Evolutionary conservation across 2,888 invertebrate species (phyloP).

Genomic region (Cerastis rubricosa): DNA sequence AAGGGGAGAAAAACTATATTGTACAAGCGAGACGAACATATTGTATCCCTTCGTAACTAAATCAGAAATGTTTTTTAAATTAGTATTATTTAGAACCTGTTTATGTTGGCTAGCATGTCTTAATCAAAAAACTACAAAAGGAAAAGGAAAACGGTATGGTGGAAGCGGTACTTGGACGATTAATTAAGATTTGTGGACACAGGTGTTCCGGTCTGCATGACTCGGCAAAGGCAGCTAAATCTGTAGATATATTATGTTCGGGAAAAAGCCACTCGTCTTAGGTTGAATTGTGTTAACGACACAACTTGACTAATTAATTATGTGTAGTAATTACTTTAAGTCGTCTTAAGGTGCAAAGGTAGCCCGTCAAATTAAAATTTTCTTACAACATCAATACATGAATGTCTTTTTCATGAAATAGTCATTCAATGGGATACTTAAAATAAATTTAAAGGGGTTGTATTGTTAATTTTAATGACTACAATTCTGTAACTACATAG

Average conservation of each 20-base stretch:
- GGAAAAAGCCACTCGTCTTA: neutral
- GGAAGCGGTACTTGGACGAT: slow-evolving; percentile 20
- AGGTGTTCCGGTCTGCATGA: neutral
- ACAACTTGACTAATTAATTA: too few relatives aligned
- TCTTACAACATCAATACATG: too few relatives aligned
- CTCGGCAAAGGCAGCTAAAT: neutral
- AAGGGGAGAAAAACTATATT: too few relatives aligned
- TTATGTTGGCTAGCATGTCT: neutral
- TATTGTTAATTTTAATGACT: too few relatives aligned
- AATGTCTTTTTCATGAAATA: too few relatives aligned
- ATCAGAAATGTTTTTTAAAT: neutral
- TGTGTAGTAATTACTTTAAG: too few relatives aligned
- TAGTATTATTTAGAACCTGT: neutral
- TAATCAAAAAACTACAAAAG: slow-evolving; percentile 9
- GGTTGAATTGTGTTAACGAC: neutral
- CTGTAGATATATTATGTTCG: neutral
- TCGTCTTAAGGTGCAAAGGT: too few relatives aligned
- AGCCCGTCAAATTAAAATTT: too few relatives aligned
- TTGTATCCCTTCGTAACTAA: neutral
- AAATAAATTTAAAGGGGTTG: too few relatives aligned
- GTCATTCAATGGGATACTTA: too few relatives aligned
- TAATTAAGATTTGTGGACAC: slow-evolving; percentile 10
- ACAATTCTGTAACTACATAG: too few relatives aligned
- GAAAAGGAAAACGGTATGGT: neutral
- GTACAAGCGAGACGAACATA: too few relatives aligned